phyloP scores from a whole-genome alignment of 2,797 vertebrate species.

The Myripristis jacobus region DNA sequence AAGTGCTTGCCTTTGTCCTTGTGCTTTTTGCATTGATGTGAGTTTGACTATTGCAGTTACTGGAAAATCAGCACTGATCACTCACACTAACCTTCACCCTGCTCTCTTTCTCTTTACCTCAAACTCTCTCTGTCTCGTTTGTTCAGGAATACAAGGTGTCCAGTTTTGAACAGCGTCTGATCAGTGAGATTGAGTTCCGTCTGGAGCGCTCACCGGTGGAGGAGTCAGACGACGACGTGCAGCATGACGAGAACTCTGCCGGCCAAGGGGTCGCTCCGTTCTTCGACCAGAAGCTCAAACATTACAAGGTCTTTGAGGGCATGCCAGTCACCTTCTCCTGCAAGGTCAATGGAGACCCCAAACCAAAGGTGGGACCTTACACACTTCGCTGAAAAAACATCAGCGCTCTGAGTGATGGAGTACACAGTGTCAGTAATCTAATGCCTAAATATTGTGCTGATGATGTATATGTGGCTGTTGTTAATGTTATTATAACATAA shows the following conservation, averaged over 20 bases:
- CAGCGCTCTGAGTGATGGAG: neutral
- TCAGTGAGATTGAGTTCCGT: constrained; percentile 97
- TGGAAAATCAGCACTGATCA: neutral
- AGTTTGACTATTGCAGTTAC: neutral
- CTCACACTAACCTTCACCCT: neutral
- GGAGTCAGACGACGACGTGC: constrained; percentile 92
- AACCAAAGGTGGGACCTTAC: constrained; percentile 90
- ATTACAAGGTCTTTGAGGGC: constrained; percentile 98
- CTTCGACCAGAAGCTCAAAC: constrained; percentile 93
- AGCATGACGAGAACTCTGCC: constrained; percentile 83
- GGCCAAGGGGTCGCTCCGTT: constrained; percentile 83
- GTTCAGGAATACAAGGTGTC: constrained; percentile 97
- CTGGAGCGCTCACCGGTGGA: constrained; percentile 95
- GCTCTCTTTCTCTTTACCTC: neutral
- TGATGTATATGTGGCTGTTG: neutral
- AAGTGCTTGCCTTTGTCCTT: constrained; percentile 14
- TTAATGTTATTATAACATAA: constrained; percentile 13
- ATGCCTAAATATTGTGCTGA: neutral
- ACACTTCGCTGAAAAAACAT: neutral
- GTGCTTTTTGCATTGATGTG: neutral
- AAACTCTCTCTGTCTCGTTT: neutral
- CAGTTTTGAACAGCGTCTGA: constrained; percentile 97
- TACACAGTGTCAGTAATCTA: neutral
- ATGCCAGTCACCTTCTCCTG: constrained; percentile 96
- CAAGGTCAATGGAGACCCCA: constrained; percentile 92